phyloP scores from a whole-genome alignment of 2,797 vertebrate genomes.

The Cuculus canorus region DNA sequence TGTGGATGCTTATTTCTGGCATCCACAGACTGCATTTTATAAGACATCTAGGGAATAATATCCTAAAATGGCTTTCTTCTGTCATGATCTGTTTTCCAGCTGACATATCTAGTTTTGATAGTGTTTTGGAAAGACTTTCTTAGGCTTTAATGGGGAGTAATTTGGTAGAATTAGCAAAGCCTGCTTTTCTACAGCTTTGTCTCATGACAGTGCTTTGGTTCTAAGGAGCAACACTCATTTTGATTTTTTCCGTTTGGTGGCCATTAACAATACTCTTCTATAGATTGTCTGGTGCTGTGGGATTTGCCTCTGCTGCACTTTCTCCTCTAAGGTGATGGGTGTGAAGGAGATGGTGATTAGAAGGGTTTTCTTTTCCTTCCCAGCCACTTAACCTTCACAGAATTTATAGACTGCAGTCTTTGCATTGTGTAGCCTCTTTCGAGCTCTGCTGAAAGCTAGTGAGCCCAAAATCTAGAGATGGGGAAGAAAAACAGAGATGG shows the following conservation, averaged over 20 bases:
- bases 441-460: neutral
- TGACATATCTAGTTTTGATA: neutral
- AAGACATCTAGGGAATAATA: neutral
- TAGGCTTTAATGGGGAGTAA: neutral
- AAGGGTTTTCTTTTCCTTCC: neutral
- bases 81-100: neutral
- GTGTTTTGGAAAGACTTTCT: neutral
- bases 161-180: neutral
- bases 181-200: neutral
- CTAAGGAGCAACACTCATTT: neutral
- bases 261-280: neutral
- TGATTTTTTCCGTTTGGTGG: neutral
- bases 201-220: neutral
- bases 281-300: neutral
- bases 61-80: neutral
- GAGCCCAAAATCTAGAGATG: neutral
- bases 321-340: neutral
- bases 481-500: neutral
- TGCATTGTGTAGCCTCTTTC: neutral
- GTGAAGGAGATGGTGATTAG: neutral
- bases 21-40: neutral
- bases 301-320: neutral
- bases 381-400: neutral
- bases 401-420: neutral
- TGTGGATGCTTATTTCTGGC: slow-evolving; percentile 10